These are phyloP conservation scores for Myzus persicae DNA, from an alignment of 1,140 invertebrate genomes.

Conservation along the genomic window DNA sequence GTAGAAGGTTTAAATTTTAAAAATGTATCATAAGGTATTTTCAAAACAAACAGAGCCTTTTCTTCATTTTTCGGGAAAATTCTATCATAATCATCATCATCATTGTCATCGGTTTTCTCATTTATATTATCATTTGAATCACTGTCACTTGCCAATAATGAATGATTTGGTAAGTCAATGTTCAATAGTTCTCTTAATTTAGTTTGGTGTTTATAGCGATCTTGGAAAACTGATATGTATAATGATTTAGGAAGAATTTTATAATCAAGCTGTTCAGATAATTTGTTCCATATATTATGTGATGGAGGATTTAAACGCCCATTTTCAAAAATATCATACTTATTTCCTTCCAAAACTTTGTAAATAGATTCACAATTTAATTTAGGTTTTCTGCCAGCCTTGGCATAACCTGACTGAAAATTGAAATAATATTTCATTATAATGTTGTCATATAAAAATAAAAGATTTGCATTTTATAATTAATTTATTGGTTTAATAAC, in stretches of 20 bases:
- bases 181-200: background rate
- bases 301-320: background rate
- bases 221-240: conserved; percentile 6
- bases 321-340: background rate
- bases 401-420: background rate
- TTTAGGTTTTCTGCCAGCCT: background rate
- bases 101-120: background rate
- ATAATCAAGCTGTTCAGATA: background rate
- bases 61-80: background rate
- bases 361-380: background rate
- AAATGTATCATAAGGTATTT: background rate
- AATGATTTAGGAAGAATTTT: background rate
- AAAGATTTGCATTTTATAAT: too few relatives aligned
- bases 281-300: background rate
- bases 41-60: background rate
- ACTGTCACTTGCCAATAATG: background rate
- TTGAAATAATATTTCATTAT: too few relatives aligned
- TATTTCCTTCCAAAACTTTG: background rate
- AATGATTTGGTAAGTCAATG: background rate
- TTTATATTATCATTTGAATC: background rate
- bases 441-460: too few relatives aligned
- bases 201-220: conserved; percentile 3
- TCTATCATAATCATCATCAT: background rate
- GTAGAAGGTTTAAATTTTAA: background rate
- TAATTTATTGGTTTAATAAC: too few relatives aligned